Conservation (phyloP, 2,888 invertebrate genomes). For the Macrophya annulata region DNA sequence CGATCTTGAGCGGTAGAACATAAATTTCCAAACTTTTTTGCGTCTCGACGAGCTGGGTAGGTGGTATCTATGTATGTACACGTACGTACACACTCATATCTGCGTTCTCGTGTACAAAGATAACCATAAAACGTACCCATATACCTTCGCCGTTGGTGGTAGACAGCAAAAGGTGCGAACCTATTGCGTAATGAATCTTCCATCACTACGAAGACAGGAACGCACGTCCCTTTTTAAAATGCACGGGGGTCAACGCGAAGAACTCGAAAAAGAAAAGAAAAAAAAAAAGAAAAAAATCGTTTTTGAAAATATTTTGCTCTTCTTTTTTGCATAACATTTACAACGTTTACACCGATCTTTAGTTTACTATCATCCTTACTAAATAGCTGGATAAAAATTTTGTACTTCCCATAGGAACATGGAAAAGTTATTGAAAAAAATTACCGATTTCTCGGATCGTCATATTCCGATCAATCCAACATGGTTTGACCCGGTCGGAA, state of each 20-base stretch:
- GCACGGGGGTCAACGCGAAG: slow-evolving; percentile 30
- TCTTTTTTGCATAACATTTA: background rate
- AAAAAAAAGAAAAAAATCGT: background rate
- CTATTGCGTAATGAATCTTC: slow-evolving; percentile 56
- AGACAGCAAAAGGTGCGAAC: slow-evolving; percentile 51
- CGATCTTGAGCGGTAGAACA: slow-evolving; percentile 48
- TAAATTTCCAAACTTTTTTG: slow-evolving; percentile 44
- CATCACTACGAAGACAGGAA: slow-evolving; percentile 40
- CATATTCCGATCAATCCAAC: slow-evolving; percentile 24
- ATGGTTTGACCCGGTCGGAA: background rate
- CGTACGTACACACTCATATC: background rate
- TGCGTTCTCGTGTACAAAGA: background rate
- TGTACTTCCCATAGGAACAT: slow-evolving; percentile 43
- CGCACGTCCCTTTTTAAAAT: slow-evolving; percentile 46
- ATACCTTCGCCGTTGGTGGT: slow-evolving; percentile 42
- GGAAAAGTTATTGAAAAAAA: slow-evolving; percentile 48
- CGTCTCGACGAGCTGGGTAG: slow-evolving; percentile 41
- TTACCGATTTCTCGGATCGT: slow-evolving; percentile 36
- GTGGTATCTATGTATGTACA: slow-evolving; percentile 1
- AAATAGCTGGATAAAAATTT: background rate
- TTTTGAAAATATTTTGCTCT: background rate
- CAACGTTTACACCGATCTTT: background rate
- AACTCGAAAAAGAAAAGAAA: background rate
- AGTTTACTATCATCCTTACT: background rate
- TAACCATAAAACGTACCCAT: slow-evolving; percentile 30